phyloP scores from a whole-genome alignment of 2,797 vertebrate species.

The Parauchenoglanis punctatus region DNA sequence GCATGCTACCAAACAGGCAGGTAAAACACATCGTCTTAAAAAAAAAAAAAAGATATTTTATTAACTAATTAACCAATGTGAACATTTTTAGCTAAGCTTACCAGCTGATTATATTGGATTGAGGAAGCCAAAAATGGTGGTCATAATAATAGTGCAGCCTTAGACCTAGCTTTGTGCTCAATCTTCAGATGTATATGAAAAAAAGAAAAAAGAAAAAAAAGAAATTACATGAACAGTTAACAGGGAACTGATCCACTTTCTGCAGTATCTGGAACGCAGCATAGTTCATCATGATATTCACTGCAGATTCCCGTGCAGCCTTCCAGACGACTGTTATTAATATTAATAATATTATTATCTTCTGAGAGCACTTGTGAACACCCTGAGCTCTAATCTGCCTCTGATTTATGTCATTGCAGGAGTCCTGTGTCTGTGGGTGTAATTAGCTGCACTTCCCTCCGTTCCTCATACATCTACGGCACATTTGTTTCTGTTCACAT shows the following conservation, averaged over 20 bases:
- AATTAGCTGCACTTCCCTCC: not conserved
- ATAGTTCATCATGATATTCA: not conserved
- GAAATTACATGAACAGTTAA: not conserved
- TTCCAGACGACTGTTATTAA: not conserved
- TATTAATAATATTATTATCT: slow-evolving; percentile 18
- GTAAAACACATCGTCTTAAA: not conserved
- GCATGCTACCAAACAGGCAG: not conserved
- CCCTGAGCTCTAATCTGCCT: slow-evolving; percentile 21
- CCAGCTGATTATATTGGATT: not conserved
- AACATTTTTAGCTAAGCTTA: not conserved
- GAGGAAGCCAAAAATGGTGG: not conserved
- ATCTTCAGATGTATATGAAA: not conserved
- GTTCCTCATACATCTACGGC: not conserved
- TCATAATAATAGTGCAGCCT: not conserved
- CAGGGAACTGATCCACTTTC: not conserved
- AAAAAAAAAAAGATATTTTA: not conserved
- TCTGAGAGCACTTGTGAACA: slow-evolving; percentile 22
- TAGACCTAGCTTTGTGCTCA: not conserved
- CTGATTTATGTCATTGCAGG: slow-evolving; percentile 20
- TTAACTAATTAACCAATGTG: not conserved
- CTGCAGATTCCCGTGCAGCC: not conserved
- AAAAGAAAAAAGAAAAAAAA: not conserved
- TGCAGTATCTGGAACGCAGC: not conserved
- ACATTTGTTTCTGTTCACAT: not conserved
- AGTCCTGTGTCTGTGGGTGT: not conserved